Conservation (phyloP, 2,888 invertebrate genomes). For the Pheosia tremula region DNA sequence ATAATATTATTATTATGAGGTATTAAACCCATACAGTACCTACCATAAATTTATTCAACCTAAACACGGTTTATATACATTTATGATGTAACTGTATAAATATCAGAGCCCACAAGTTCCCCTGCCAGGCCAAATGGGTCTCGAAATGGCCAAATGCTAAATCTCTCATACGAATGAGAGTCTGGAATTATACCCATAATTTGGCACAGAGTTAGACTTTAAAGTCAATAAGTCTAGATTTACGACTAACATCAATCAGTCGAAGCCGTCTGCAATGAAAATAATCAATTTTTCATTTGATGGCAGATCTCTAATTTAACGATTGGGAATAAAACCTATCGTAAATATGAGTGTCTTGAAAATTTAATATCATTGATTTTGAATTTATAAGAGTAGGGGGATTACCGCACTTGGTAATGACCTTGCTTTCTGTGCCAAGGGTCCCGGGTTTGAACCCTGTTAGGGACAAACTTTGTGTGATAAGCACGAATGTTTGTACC, state of each 20-base stretch:
- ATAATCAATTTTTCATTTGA: conserved; percentile 46
- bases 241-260: conserved; percentile 45
- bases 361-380: conserved; percentile 5
- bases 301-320: conserved; percentile 45
- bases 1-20: too few relatives aligned
- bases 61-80: too few relatives aligned
- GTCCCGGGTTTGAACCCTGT: too few relatives aligned
- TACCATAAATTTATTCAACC: too few relatives aligned
- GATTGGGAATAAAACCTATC: conserved; percentile 34
- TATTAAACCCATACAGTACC: too few relatives aligned
- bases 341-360: conserved; percentile 38
- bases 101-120: too few relatives aligned
- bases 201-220: conserved; percentile 46
- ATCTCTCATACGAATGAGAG: conserved; percentile 14
- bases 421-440: too few relatives aligned
- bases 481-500: too few relatives aligned
- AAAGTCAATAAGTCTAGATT: conserved; percentile 45
- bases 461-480: too few relatives aligned
- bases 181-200: conserved; percentile 28
- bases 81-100: too few relatives aligned
- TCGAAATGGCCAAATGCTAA: not conserved
- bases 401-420: too few relatives aligned
- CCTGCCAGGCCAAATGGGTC: not conserved
- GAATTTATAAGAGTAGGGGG: not conserved
- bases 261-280: conserved; percentile 42